Conservation (phyloP, 2,797 vertebrate genomes). For the Dallia pectoralis region DNA sequence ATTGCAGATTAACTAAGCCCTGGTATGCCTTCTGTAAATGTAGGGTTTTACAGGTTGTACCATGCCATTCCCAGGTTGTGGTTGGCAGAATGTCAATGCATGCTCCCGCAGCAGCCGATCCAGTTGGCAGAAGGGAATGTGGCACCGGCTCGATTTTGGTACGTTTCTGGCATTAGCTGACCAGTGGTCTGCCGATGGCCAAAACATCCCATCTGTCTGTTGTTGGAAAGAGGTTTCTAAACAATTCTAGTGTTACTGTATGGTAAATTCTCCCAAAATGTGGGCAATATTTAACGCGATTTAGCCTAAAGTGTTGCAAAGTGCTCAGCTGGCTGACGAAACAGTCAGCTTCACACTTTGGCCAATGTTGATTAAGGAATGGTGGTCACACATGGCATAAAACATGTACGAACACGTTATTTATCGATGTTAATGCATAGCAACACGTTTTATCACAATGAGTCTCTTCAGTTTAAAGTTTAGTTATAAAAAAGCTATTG, state of each 20-base stretch:
- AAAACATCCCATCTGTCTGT: neutral
- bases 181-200: neutral
- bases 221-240: neutral
- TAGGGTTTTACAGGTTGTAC: neutral
- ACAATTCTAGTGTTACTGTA: neutral
- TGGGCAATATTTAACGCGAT: slow-evolving; percentile 17
- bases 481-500: too few species aligned
- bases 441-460: too few species aligned
- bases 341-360: neutral
- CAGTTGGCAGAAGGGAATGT: slow-evolving; percentile 20
- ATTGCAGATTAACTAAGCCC: neutral
- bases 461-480: too few species aligned
- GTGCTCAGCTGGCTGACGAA: slow-evolving; percentile 8
- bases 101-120: neutral
- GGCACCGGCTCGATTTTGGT: slow-evolving; percentile 26
- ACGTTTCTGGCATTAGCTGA: slow-evolving; percentile 44
- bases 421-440: too few species aligned
- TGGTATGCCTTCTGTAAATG: neutral
- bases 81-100: neutral
- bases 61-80: neutral
- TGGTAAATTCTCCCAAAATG: neutral
- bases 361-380: neutral
- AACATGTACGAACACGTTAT: too few species aligned
- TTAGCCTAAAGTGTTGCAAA: neutral
- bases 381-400: too few species aligned